Percentiles rank a stretch among this genome's conserved stretches.
These are phyloP conservation scores for Columba janthina DNA, from an alignment of 2,113 vertebrate species.

Conservation along the genomic window DNA sequence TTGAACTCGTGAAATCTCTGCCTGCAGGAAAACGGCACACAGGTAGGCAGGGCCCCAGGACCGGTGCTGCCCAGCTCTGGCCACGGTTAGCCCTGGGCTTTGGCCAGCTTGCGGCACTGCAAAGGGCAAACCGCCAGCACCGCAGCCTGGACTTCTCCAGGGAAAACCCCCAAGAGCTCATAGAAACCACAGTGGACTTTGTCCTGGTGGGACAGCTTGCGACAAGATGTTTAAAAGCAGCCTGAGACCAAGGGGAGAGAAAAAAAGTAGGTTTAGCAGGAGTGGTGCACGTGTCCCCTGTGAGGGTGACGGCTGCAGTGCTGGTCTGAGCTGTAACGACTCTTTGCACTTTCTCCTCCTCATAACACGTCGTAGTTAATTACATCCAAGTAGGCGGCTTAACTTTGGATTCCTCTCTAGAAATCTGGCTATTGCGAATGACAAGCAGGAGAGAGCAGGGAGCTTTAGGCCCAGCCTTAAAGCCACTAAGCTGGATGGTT, in stretches of 20 bases:
- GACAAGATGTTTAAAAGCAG: neutral
- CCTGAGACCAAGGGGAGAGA: neutral
- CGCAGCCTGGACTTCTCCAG: neutral
- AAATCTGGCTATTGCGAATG: neutral
- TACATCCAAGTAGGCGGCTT: neutral
- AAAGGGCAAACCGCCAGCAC: accelerated
- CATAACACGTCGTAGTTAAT: neutral
- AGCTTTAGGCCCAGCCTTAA: neutral
- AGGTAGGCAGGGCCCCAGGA: neutral
- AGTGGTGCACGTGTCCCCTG: accelerated
- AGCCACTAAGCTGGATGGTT: accelerated
- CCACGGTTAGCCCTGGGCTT: neutral
- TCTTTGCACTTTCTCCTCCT: neutral
- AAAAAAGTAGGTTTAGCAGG: neutral
- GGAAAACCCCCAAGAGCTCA: neutral
- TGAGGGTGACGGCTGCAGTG: accelerated
- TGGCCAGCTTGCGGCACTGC: neutral
- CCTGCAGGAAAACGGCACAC: constrained; percentile 41
- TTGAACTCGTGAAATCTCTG: constrained; percentile 71
- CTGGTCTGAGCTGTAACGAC: neutral
- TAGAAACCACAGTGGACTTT: neutral
- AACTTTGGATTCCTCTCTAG: neutral
- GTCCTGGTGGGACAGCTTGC: neutral
- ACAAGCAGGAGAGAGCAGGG: neutral
- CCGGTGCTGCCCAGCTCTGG: neutral